Base-by-base conservation (phyloP, 1,140 invertebrate species). In the Hesperophylax magnus region DNA sequence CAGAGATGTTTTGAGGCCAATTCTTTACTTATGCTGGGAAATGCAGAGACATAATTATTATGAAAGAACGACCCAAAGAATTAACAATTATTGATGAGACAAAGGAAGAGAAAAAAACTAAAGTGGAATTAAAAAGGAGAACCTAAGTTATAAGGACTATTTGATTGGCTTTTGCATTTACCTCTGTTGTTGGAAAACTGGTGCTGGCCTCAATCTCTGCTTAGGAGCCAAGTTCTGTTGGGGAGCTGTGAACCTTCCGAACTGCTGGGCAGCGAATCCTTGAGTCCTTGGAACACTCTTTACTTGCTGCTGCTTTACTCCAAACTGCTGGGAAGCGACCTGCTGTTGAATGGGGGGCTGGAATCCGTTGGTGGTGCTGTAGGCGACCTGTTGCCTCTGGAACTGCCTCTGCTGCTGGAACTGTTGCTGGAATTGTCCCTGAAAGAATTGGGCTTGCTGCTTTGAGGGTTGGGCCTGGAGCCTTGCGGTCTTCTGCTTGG, bases 221-320 rank as follows among this genome's bases (percentile, higher is more conserved):
- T 60, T 80, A n/a, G 34, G 31, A 56, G 47, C 47, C 7, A 67
- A 47, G 24, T 58, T 58, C 56, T 75, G 53, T 24, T 76, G 53
- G 53, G 81, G 81, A 71, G 78, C 78, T 9, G 67, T 78, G 56
- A 83, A 74, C 27, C 79, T 60, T 80, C 78, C 82, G 18, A 78
- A 76, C 69, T 83, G 82, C 54, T 65, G 53, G n/a, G 24, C 65
- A n/a, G 56, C 31, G 31, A 63, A 65, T 58, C 80, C 80, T 58
- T 56, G 58, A 15, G 56, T 77, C 14, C 60, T 76, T 5, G 56
- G 34, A 11, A 34, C 79, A 34, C 34, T 60, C 56, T 56, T 63
- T 20, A 17, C 31, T 63, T 72, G 47, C 63, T 77, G 77, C 5
- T 69, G 22, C 63, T 20, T 79, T 14, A 60, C 9, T 18, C 39